Evolutionary conservation across 1,140 invertebrate species (phyloP).

Genomic region (Leptinotarsa defecta): DNA sequence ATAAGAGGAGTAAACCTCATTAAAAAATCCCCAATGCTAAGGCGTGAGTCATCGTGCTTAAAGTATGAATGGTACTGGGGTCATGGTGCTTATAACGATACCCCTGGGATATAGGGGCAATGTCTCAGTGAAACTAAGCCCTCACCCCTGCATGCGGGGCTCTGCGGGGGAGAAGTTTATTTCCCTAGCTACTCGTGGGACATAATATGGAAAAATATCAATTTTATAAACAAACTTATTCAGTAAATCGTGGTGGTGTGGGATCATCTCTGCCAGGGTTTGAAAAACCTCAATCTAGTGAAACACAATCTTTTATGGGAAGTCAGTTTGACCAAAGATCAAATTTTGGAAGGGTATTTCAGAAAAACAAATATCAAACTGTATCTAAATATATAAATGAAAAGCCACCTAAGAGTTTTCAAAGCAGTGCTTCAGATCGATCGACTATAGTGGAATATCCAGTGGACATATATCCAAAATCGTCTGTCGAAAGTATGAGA

Average conservation of each 20-base stretch:
- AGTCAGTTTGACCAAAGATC: background rate
- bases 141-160: slow-evolving; percentile 16
- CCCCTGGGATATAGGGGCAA: background rate
- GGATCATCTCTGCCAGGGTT: background rate
- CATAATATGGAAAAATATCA: slow-evolving; percentile 6
- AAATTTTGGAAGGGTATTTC: background rate
- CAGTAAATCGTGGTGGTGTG: background rate
- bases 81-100: slow-evolving; percentile 19
- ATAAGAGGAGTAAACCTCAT: slow-evolving; percentile 44
- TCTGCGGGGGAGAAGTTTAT: slow-evolving; percentile 15
- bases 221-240: background rate
- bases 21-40: slow-evolving; percentile 24
- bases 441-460: background rate
- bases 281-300: background rate
- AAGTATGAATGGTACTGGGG: slow-evolving; percentile 20
- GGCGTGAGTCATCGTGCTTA: slow-evolving; percentile 24
- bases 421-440: background rate
- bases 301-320: background rate
- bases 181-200: slow-evolving; percentile 28
- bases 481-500: background rate
- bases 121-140: background rate
- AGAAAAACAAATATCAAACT: background rate
- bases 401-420: no score
- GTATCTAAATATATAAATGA: no score
- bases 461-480: background rate